Base-by-base conservation (phyloP, 1,140 invertebrate genomes). In the Drosophila murphyi region DNA sequence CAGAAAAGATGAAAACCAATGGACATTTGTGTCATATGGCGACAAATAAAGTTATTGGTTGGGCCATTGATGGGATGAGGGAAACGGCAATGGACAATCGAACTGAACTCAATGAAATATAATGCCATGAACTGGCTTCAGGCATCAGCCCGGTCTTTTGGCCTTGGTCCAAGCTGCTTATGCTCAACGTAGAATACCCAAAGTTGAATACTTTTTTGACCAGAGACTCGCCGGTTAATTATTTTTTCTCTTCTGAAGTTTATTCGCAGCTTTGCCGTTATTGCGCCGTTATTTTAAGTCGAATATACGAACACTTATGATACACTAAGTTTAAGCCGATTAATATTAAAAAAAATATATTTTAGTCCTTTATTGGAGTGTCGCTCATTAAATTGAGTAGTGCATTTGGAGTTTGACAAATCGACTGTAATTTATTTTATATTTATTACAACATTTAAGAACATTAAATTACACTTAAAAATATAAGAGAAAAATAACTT, bases 161-260 rank as follows among this genome's bases (percentile, higher is more conserved):
- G 72, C 82, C 82, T 86, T 86, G 82, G 75, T 45, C 65, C 37
- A 70, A 86, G 77, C 80, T 81, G 82, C 78, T 86, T 86, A 86
- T 85, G 82, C 82, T 86, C 76, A 85, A 80, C 69, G 74, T 68
- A 86, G 82, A 86, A 81, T 81, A 70, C 34, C 51, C 20, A 20
- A 20, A 20, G 41, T 35, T 29, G 28, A 61, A 48, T 45, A 62
- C 51, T 70, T 41, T 69, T 70, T 41, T 32, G 60, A 10, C 59
- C 61, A 5, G 29, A 35, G 54, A 48, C 12, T 54, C 41, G 39
- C 54, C 39, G 39, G 32, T 32, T 72, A 72, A 72, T 72, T 59
- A 72, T 65, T 12, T 65, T 20, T 65, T 52, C 61, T n/a, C 54
- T 71, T n/a, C n/a, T 32, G 3, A 7, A 52, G 28, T 45, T 37